Evolutionary conservation across 2,797 vertebrate genomes (phyloP), one percentile per base, ranked within the genome.

Genomic region (Myripristis murdjan): DNA sequence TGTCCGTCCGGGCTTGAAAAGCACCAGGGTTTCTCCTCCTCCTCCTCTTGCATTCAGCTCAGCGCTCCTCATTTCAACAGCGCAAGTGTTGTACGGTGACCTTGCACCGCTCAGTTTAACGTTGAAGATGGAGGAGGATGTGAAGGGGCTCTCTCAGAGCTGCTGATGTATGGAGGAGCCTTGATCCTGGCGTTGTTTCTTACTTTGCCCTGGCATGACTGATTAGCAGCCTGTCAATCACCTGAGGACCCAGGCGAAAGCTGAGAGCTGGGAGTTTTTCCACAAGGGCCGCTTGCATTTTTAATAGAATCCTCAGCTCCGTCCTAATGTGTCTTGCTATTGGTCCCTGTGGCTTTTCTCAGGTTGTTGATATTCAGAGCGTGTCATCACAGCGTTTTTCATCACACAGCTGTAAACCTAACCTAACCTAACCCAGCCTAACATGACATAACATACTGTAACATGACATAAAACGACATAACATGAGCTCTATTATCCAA

Each of bases 181-280:
- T 87, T 78, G 72, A 84, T 87, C 65, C 75, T 26, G 16, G 23
- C 57, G 15, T 56, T 49, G 59, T 87, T 76, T 70, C 73, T 61
- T 37, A 55, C 77, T 55, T 47, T 59, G 62, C 64, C 65, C 46
- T 60, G 73, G 71, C 67, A 18, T 2, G 41, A 62, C 49, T 75
- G 74, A 77, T 81, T 64, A 84, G 81, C 47, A 61, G 75, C 61
- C 67, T 2, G 47, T 16, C 51, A 54, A 26, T 69, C 4, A 20
- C 61, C 6, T 2, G 10, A 56, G 64, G 31, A 24, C 41, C 58
- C 59, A 47, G 59, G 55, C 72, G 71, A 68, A 60, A 65, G 22
- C 49, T 0, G n/a, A 56, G 48, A 47, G 44, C 70, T 12, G 44
- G 1, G 48, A 58, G 51, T 33, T 72, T 44, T n/a, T 64, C 43